Base-by-base conservation (phyloP, 2,797 vertebrate species). In the Sphaeramia orbicularis region DNA sequence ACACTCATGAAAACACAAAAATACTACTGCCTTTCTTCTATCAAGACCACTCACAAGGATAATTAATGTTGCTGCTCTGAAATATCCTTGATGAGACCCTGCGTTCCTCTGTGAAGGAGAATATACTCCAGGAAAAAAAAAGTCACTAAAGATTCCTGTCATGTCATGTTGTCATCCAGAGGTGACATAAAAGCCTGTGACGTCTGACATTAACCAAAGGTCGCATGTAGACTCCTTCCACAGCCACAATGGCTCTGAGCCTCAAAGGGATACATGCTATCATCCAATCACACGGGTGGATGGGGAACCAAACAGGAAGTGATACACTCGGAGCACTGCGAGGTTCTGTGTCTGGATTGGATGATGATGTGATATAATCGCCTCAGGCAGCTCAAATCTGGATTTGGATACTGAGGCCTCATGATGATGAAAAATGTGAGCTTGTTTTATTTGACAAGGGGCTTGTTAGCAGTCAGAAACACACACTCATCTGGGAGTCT, bases 191-290 rank as follows among this genome's bases (percentile, higher is more conserved):
- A 91, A 85, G 75, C 84, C 76, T 90, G 78, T 85, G 92, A 93
- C 84, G 68, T 90, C 59, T 93, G 93, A 90, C 93, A 94, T 94
- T 92, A 91, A 93, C 80, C 72, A 95, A 94, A 95, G 95, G 94
- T 95, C 92, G 85, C n/a, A 68, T 86, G 81, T 83, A 86, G 85
- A 93, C 90, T 83, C 79, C 85, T 83, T 88, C 74, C 55, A 64
- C 68, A 77, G 80, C 73, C 71, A 51, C 76, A 73, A 65, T 64
- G 78, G 71, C n/a, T 6, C 52, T 52, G 51, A 86, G 74, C 68
- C 83, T 83, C 72, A 35, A 19, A 85, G 65, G 45, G 52, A 81
- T 66, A 48, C 14, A 4, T 13, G 19, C 52, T 65, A 70, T 76
- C 71, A 42, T 84, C 81, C 80, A 84, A 81, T 87, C 73, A 49